A percentile compares a stretch with the other conserved stretches of the same genome.
These are phyloP conservation scores for Drosophila arizonae DNA, from an alignment of 1,140 invertebrate species.

Conservation along the genomic window DNA sequence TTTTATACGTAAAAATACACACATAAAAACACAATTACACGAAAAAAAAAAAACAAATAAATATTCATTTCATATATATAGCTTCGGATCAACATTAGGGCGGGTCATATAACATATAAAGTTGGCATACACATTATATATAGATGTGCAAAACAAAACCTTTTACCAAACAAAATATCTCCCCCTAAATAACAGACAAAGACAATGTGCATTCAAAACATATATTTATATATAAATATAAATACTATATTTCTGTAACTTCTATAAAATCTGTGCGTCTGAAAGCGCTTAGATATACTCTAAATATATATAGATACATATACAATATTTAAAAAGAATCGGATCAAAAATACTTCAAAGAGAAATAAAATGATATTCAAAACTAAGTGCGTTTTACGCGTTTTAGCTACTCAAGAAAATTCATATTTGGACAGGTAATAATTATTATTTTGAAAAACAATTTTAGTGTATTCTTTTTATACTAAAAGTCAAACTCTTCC, in stretches of 20 bases:
- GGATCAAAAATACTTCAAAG: slow-evolving; percentile 75
- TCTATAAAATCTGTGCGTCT: slow-evolving; percentile 69
- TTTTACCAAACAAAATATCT: slow-evolving; percentile 41
- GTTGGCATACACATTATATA: slow-evolving; percentile 40
- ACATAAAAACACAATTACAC: slow-evolving; percentile 26
- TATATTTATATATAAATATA: slow-evolving; percentile 54
- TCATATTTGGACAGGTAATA: background rate
- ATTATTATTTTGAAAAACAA: too few relatives aligned
- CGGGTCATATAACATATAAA: slow-evolving; percentile 47
- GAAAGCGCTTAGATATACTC: slow-evolving; percentile 58
- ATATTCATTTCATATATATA: slow-evolving; percentile 61
- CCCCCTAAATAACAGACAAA: slow-evolving; percentile 40
- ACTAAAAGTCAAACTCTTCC: too few relatives aligned
- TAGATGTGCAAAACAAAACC: slow-evolving; percentile 43
- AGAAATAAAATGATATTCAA: slow-evolving; percentile 76
- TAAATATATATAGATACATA: slow-evolving; percentile 42
- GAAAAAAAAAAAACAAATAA: slow-evolving; percentile 52
- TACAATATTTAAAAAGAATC: slow-evolving; percentile 61
- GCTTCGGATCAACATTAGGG: slow-evolving; percentile 43
- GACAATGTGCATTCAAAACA: slow-evolving; percentile 43
- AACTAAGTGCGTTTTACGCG: slow-evolving; percentile 15
- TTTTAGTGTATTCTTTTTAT: too few relatives aligned
- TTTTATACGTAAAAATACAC: slow-evolving; percentile 73
- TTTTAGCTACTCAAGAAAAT: background rate
- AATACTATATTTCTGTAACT: slow-evolving; percentile 76